A percentile compares a stretch with the other conserved stretches of the same genome.
phyloP scores from a whole-genome alignment of 2,888 invertebrate species.

The Eristalinus sepulchralis region DNA sequence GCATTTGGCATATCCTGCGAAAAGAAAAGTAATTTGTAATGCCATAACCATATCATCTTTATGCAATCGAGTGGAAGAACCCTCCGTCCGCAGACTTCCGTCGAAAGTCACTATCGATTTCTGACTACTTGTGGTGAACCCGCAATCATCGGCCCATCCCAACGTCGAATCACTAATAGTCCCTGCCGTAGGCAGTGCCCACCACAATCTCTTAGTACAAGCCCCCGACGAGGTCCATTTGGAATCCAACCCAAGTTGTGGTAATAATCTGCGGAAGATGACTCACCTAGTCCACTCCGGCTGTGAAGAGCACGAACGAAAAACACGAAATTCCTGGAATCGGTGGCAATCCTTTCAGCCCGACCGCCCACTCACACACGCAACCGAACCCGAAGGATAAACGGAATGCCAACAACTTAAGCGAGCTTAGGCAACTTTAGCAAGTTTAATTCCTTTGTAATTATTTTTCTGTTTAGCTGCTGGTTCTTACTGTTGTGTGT shows the following conservation, averaged over 20 bases:
- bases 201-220: neutral
- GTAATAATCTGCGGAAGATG: neutral
- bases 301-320: neutral
- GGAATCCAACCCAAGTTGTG: neutral
- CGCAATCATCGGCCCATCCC: neutral
- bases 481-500: neutral
- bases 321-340: neutral
- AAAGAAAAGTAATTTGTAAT: neutral
- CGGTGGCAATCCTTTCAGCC: neutral
- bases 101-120: neutral
- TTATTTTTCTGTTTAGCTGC: constrained; percentile 22
- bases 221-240: neutral
- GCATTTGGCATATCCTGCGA: too few relatives aligned
- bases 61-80: too few relatives aligned
- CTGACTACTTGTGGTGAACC: neutral
- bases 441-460: constrained; percentile 43
- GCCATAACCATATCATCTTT: neutral
- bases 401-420: constrained; percentile 33
- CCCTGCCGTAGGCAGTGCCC: neutral
- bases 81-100: neutral
- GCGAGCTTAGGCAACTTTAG: constrained; percentile 45
- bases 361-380: neutral
- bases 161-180: neutral
- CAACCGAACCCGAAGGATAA: neutral
- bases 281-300: neutral